Evolutionary conservation across 2,113 vertebrate genomes (phyloP).

Genomic region (Leucoraja erinaceus): DNA sequence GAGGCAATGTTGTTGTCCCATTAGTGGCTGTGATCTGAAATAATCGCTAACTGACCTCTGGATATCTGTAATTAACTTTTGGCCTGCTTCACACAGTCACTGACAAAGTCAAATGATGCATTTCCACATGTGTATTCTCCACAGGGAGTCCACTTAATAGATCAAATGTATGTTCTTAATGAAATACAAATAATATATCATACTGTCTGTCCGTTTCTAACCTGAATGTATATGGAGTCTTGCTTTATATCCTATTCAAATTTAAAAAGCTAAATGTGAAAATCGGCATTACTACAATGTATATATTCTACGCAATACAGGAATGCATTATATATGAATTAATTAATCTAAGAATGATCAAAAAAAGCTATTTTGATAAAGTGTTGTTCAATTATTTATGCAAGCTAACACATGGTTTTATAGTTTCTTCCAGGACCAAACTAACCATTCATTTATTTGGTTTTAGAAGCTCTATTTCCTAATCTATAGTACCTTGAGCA

Average conservation of each 20-base stretch:
- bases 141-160: slow-evolving; percentile 66
- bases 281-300: not conserved
- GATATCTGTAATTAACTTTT: slow-evolving; percentile 91
- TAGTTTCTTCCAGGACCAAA: not conserved
- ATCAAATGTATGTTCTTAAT: slow-evolving; percentile 21
- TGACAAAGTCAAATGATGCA: slow-evolving; percentile 55
- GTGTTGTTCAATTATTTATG: not conserved
- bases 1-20: slow-evolving; percentile 65
- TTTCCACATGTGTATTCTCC: slow-evolving; percentile 73
- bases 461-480: not conserved
- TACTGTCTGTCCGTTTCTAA: slow-evolving; percentile 7
- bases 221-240: not conserved
- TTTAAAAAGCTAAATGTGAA: not conserved
- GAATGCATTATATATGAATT: not conserved
- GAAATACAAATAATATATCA: slow-evolving; percentile 3
- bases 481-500: not conserved
- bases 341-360: not conserved
- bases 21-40: slow-evolving; percentile 73
- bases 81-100: slow-evolving; percentile 64
- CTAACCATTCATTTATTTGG: not conserved
- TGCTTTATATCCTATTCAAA: not conserved
- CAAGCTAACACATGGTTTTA: not conserved
- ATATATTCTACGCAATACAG: not conserved
- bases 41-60: slow-evolving; percentile 78
- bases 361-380: not conserved